phyloP scores from a whole-genome alignment of 1,140 invertebrate species.

The Macrocentrus cingulum region DNA sequence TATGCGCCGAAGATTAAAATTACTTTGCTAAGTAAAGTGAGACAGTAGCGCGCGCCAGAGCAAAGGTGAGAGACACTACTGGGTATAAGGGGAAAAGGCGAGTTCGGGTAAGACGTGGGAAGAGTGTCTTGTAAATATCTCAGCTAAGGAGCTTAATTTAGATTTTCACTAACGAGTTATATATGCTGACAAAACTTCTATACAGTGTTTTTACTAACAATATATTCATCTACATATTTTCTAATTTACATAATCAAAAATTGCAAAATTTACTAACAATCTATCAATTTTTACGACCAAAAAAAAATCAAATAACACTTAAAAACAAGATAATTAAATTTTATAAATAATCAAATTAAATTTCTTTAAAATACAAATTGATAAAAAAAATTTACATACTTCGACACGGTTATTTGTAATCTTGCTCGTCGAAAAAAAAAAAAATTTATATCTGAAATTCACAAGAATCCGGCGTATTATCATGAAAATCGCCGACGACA shows the following conservation, averaged over 20 bases:
- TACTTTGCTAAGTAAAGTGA: slow-evolving; percentile 54
- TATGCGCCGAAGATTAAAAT: slow-evolving; percentile 56
- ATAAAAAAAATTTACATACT: no score
- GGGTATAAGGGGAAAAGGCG: slow-evolving; percentile 4
- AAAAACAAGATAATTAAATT: no score
- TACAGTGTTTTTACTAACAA: slow-evolving; percentile 14
- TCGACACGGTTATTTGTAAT: no score
- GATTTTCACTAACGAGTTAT: slow-evolving; percentile 59
- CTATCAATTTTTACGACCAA: no score
- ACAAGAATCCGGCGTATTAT: slow-evolving; percentile 8
- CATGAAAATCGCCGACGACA: slow-evolving; percentile 1
- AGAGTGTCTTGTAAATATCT: slow-evolving; percentile 56
- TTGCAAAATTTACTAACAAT: no score
- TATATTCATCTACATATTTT: slow-evolving; percentile 35
- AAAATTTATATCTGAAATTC: neutral
- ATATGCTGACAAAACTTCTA: slow-evolving; percentile 32
- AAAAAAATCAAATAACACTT: no score
- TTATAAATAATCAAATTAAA: no score
- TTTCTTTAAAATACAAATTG: no score
- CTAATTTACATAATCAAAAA: no score
- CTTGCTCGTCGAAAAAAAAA: no score
- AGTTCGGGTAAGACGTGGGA: slow-evolving; percentile 4
- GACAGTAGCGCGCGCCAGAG: slow-evolving; percentile 16
- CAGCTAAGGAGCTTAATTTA: slow-evolving; percentile 59
- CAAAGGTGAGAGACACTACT: slow-evolving; percentile 15